Evolutionary conservation across 2,888 invertebrate genomes (phyloP), one percentile per base, ranked within the genome.

Genomic region (Phorcus lineatus): DNA sequence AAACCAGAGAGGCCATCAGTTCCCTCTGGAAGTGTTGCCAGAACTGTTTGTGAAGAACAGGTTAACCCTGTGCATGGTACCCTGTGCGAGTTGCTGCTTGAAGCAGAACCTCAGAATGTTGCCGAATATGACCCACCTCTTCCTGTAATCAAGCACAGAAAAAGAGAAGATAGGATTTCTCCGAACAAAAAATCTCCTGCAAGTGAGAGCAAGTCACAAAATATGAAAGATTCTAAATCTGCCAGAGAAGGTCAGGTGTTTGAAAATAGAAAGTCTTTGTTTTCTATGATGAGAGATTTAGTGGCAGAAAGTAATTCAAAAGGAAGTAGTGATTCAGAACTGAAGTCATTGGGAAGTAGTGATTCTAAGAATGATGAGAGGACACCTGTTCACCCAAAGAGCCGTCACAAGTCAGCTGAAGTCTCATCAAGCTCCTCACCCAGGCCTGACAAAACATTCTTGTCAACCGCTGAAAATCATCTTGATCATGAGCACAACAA

Each of bases 131-230:
- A 62, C n/a, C 62, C 62, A 7, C 62, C 62, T 22, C 28, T 62
- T 24, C 62, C 62, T 62, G 62, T 62, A 11, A 62, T 62, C 9
- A 62, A 62, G 24, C 62, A 62, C 28, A 62, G n/a, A 28, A 62
- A 62, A 28, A 62, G 62, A 62, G 62, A 62, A 62, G 28, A 28
- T 28, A 62, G 62, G 62, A 62, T 62, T 62, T 62, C 62, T 24
- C 62, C 62, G 16, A 24, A 28, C 28, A 62, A 62, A 11, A 62
- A 28, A n/a, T 62, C 62, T n/a, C 47, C 47, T 47, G 47, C 1
- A 47, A 11, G 6, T 47, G 47, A 47, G 47, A 47, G 13, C 47
- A 47, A 47, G 13, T 13, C 47, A 13, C 11, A 47, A 47, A 11
- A 47, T 47, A 9, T 11, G 1, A 47, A 11, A 11, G 47, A 47